Conservation (phyloP, 2,888 invertebrate species). For the Rhorus exstirpatorius region DNA sequence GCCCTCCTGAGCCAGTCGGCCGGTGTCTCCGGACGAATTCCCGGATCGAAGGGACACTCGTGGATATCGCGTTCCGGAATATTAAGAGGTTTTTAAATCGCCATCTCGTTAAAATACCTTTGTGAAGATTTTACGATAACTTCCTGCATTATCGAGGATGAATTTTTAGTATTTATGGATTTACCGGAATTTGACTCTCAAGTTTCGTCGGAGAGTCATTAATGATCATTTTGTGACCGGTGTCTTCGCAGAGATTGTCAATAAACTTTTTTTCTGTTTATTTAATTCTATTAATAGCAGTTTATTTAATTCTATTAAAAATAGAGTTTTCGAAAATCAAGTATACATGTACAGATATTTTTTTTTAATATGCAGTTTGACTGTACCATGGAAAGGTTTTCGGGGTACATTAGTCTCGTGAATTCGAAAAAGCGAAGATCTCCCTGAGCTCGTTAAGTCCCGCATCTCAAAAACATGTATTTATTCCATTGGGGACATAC, state of each 20-base stretch:
- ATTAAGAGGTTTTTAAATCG: constrained; percentile 45
- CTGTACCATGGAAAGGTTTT: not conserved
- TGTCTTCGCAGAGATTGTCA: too few relatives aligned
- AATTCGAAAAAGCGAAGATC: constrained; percentile 18
- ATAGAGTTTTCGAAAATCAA: too few relatives aligned
- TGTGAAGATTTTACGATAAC: constrained; percentile 21
- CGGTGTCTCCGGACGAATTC: constrained; percentile 40
- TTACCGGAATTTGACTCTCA: not conserved
- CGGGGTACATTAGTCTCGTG: not conserved
- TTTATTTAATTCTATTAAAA: too few relatives aligned
- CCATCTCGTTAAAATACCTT: constrained; percentile 64
- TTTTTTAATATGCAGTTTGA: not conserved
- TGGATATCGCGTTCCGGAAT: constrained; percentile 49
- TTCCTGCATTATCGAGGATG: constrained; percentile 23
- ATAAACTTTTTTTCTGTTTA: too few relatives aligned
- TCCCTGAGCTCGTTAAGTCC: constrained; percentile 58
- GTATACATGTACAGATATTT: too few relatives aligned
- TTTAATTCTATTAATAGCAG: too few relatives aligned
- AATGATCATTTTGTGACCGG: too few relatives aligned
- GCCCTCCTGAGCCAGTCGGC: constrained; percentile 1
- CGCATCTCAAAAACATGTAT: constrained; percentile 46
- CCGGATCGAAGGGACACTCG: constrained; percentile 41
- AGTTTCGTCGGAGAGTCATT: too few relatives aligned
- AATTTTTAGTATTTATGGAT: not conserved
- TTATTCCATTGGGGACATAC: constrained; percentile 48